Conservation (phyloP, 2,888 invertebrate species). For the Oegoconia quadripuncta region DNA sequence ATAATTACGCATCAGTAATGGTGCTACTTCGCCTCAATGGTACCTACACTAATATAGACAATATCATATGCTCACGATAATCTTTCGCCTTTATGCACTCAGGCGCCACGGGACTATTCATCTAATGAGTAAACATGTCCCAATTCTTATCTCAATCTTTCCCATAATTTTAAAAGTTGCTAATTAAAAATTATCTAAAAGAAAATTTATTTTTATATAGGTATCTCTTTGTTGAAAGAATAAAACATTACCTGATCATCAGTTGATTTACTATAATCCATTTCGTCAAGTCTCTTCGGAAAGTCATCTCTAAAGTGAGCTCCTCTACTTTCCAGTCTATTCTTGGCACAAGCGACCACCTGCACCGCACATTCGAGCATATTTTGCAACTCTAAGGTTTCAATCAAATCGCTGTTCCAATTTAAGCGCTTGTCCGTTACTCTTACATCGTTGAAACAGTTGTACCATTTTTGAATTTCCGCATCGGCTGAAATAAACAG, state of each 20-base stretch:
- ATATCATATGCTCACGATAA: no score
- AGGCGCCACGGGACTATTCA: no score
- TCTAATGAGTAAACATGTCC: no score
- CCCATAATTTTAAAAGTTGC: no score
- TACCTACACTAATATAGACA: no score
- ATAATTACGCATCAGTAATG: no score
- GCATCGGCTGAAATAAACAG: constrained; percentile 31
- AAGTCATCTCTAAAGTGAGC: constrained; percentile 98
- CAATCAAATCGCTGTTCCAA: constrained; percentile 98
- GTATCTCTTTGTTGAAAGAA: background rate
- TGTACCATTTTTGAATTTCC: constrained; percentile 86
- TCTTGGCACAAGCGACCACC: constrained; percentile 89
- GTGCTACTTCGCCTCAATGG: no score
- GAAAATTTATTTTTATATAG: no score
- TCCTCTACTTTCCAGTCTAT: constrained; percentile 97
- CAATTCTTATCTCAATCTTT: no score
- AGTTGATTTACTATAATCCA: constrained; percentile 92
- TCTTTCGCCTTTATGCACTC: no score
- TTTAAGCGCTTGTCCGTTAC: constrained; percentile 85
- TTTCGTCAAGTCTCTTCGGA: constrained; percentile 93
- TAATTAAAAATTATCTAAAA: no score
- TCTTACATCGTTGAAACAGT: constrained; percentile 85
- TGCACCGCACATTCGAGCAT: constrained; percentile 93
- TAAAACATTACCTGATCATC: constrained; percentile 84
- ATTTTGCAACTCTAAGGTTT: constrained; percentile 97